These are phyloP conservation scores for Apteryx mantelli DNA, from an alignment of 2,113 vertebrate species.

Conservation along the genomic window DNA sequence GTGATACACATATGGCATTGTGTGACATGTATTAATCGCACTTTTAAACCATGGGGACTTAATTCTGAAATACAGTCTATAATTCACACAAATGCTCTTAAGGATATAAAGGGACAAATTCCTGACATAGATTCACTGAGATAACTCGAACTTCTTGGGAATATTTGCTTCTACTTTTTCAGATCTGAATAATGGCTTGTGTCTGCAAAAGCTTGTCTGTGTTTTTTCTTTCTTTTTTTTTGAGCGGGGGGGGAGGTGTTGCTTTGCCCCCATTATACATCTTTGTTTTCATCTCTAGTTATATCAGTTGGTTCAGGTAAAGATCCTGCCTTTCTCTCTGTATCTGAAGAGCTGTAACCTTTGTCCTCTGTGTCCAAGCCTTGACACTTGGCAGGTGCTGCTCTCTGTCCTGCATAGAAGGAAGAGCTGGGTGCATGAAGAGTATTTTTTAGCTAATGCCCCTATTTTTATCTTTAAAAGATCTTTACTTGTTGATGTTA, in stretches of 20 bases:
- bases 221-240: too few species aligned
- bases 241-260: too few species aligned
- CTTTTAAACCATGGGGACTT: not conserved
- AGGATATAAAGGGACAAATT: not conserved
- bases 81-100: not conserved
- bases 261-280: too few species aligned
- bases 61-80: not conserved
- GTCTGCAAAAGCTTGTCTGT: not conserved
- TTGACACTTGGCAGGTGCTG: not conserved
- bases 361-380: not conserved
- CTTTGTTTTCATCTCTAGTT: too few species aligned
- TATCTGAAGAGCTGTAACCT: not conserved
- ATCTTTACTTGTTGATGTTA: not conserved
- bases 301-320: not conserved
- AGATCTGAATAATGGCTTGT: not conserved
- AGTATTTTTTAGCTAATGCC: not conserved
- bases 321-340: not conserved
- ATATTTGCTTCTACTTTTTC: not conserved
- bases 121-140: not conserved
- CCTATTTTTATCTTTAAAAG: not conserved
- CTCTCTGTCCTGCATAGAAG: not conserved
- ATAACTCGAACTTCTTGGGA: not conserved
- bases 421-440: not conserved
- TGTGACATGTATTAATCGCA: not conserved
- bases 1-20: rapidly evolving